A percentile compares a stretch with the other conserved stretches of the same genome.
Conservation (phyloP, 2,888 invertebrate genomes). For the Athrips mouffetella region DNA sequence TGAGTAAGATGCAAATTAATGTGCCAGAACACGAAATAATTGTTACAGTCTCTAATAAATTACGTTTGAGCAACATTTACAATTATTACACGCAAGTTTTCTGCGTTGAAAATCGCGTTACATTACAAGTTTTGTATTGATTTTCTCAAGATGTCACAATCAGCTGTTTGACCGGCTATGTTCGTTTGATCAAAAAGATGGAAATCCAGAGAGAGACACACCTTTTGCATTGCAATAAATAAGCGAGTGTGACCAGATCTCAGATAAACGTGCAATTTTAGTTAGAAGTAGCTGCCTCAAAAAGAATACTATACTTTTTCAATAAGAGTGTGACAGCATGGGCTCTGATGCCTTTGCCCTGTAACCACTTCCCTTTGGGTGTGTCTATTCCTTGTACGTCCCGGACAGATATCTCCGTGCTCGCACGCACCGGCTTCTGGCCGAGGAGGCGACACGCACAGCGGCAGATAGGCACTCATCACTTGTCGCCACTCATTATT, state of each 20-base stretch:
- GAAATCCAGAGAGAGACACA: background rate
- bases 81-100: slow-evolving; percentile 15
- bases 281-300: too few relatives aligned
- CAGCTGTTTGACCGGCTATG: slow-evolving; percentile 11
- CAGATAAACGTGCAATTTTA: background rate
- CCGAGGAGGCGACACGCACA: too few relatives aligned
- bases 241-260: background rate
- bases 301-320: too few relatives aligned
- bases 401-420: too few relatives aligned
- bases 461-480: too few relatives aligned
- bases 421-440: too few relatives aligned
- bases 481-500: too few relatives aligned
- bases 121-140: slow-evolving; percentile 15
- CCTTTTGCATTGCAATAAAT: background rate
- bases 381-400: too few relatives aligned
- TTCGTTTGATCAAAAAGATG: slow-evolving; percentile 1
- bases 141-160: slow-evolving; percentile 11
- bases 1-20: slow-evolving; percentile 48
- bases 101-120: background rate
- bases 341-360: too few relatives aligned
- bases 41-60: slow-evolving; percentile 53
- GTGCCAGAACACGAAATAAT: slow-evolving; percentile 52
- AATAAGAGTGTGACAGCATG: too few relatives aligned
- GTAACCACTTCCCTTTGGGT: too few relatives aligned
- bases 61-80: slow-evolving; percentile 59